A percentile compares a stretch with the other conserved stretches of the same genome.
These are phyloP conservation scores for Dicranocentrus wangi DNA, from an alignment of 2,888 invertebrate genomes.

Conservation along the genomic window DNA sequence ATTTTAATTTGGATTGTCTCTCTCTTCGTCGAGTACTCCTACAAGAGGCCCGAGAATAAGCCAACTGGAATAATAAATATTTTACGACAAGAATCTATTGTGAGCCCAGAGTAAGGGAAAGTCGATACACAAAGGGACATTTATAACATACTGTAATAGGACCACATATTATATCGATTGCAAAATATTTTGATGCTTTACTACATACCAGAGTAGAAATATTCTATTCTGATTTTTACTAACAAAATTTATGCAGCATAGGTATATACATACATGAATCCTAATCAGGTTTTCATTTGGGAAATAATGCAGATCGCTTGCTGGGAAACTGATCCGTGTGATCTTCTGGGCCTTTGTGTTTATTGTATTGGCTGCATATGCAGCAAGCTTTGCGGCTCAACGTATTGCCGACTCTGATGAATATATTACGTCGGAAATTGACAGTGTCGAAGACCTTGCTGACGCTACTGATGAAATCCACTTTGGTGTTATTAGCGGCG, in stretches of 20 bases:
- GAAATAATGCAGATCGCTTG: constrained; percentile 81
- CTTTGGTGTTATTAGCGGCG: constrained; percentile 85
- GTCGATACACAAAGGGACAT: neutral
- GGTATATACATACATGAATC: constrained; percentile 3
- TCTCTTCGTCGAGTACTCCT: constrained; percentile 83
- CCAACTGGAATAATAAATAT: constrained; percentile 64
- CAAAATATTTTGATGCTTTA: no score
- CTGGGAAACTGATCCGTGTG: constrained; percentile 95
- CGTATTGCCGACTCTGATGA: constrained; percentile 89
- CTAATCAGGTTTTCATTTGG: neutral
- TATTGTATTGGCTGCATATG: constrained; percentile 97
- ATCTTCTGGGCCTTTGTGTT: constrained; percentile 99
- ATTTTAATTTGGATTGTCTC: constrained; percentile 97
- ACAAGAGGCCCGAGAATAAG: constrained; percentile 64
- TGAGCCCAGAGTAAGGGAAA: constrained; percentile 59
- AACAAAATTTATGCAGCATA: no score
- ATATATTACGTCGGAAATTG: constrained; percentile 82
- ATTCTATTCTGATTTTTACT: no score
- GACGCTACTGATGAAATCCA: constrained; percentile 94
- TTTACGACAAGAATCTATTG: constrained; percentile 67
- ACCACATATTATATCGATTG: no score
- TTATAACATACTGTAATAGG: no score
- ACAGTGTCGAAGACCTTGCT: constrained; percentile 91
- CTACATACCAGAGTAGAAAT: no score
- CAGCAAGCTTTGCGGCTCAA: constrained; percentile 97